Conservation (phyloP, 2,888 invertebrate genomes). For the Smittia sp. region DNA sequence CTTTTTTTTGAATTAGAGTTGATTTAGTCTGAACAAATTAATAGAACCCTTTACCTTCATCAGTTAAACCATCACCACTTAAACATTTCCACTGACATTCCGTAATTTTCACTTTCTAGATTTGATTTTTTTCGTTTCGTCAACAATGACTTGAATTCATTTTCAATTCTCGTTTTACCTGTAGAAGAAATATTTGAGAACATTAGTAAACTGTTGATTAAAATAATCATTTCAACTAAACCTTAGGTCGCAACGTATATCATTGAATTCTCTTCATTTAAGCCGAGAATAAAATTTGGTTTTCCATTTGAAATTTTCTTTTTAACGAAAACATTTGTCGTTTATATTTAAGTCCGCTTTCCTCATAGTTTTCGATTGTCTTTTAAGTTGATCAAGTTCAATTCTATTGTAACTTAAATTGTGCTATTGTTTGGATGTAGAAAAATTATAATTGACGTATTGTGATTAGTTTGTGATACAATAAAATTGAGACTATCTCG, state of each 20-base stretch:
- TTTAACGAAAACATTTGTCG: neutral
- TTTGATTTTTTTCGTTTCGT: too few relatives aligned
- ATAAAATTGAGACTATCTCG: neutral
- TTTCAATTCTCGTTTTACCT: too few relatives aligned
- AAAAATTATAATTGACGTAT: conserved; percentile 13
- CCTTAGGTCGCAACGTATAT: neutral
- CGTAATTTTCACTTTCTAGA: neutral
- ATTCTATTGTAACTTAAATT: conserved; percentile 1
- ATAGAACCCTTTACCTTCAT: neutral
- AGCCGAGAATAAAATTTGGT: too few relatives aligned
- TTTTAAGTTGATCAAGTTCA: neutral
- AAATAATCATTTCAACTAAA: neutral
- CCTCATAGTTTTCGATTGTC: neutral
- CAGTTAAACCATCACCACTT: neutral
- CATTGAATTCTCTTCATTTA: neutral
- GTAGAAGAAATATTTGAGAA: too few relatives aligned
- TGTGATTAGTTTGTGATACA: too few relatives aligned
- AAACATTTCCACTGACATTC: neutral
- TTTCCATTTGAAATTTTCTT: neutral
- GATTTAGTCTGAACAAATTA: neutral
- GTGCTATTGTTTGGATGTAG: conserved; percentile 11
- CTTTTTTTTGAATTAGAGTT: neutral
- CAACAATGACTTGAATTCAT: too few relatives aligned
- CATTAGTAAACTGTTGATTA: neutral
- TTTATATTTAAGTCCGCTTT: neutral